phyloP scores from a whole-genome alignment of 1,140 invertebrate species.

The Cyclargus thomasi region DNA sequence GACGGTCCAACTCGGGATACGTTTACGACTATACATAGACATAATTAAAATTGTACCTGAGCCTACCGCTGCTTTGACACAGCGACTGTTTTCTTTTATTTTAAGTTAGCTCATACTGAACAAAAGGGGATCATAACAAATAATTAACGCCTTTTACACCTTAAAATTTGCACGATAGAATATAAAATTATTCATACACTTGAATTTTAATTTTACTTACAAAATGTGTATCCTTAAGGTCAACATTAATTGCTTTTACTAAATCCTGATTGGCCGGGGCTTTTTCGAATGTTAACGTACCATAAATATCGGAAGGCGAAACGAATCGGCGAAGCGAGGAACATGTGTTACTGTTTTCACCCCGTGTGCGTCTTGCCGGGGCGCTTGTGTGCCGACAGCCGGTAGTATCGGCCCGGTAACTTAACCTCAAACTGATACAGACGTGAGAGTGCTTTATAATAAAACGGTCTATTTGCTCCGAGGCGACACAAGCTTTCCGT shows the following conservation, averaged over 20 bases:
- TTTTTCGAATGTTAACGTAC: neutral
- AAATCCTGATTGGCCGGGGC: neutral
- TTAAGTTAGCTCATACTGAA: no score
- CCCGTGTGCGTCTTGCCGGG: conserved; percentile 46
- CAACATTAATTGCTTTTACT: neutral
- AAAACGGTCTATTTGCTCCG: conserved; percentile 51
- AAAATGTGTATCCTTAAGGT: neutral
- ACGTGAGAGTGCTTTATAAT: conserved; percentile 66
- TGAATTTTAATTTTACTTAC: neutral
- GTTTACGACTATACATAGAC: conserved; percentile 61
- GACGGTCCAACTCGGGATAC: conserved; percentile 66
- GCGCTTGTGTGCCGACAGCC: conserved; percentile 59
- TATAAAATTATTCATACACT: neutral
- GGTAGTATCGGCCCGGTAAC: conserved; percentile 59
- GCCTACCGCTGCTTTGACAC: conserved; percentile 39
- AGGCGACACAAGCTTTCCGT: conserved; percentile 22
- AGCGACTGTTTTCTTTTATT: conserved; percentile 25
- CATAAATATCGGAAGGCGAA: neutral
- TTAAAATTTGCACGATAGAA: neutral
- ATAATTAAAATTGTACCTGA: conserved; percentile 69
- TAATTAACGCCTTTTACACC: neutral
- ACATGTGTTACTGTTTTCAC: conserved; percentile 41
- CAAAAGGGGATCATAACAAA: no score
- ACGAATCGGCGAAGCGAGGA: conserved; percentile 8
- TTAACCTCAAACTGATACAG: conserved; percentile 72